Conservation (phyloP, 2,888 invertebrate species). For the Drosophila merina region DNA sequence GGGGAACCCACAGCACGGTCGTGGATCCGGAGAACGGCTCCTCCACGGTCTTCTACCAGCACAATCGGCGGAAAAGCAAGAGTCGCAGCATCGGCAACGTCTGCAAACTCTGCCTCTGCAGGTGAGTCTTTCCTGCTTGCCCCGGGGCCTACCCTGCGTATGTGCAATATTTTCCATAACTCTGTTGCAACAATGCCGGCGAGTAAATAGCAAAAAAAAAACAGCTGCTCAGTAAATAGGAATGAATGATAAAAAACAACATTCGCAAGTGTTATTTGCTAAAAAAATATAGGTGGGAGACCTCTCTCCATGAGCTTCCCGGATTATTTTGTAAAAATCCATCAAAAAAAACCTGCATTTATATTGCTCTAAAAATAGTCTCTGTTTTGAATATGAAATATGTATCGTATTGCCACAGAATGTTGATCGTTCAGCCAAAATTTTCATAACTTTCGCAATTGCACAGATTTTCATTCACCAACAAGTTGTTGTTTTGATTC, state of each 20-base stretch:
- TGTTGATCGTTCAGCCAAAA: conserved; percentile 9
- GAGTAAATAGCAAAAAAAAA: conserved; percentile 20
- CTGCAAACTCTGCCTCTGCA: conserved; percentile 83
- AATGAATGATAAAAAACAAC: neutral
- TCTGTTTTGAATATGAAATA: neutral
- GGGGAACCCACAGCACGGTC: conserved; percentile 58
- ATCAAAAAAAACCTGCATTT: neutral
- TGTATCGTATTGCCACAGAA: conserved; percentile 1
- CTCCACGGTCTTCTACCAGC: conserved; percentile 82
- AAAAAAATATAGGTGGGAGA: too few relatives aligned
- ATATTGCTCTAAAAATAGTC: conserved; percentile 14
- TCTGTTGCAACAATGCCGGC: conserved; percentile 12
- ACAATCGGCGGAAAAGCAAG: conserved; percentile 82
- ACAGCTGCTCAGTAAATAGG: conserved; percentile 35
- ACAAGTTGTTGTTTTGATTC: conserved; percentile 27
- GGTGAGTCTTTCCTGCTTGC: conserved; percentile 73
- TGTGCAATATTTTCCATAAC: conserved; percentile 44
- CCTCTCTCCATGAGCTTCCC: too few relatives aligned
- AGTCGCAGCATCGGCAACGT: conserved; percentile 81
- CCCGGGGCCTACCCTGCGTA: conserved; percentile 45
- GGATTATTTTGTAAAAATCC: neutral
- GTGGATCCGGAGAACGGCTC: conserved; percentile 79
- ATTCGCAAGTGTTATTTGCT: neutral
- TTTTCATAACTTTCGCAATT: neutral
- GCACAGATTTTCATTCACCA: neutral